phyloP scores from a whole-genome alignment of 2,113 vertebrate genomes.

The Bos indicus region DNA sequence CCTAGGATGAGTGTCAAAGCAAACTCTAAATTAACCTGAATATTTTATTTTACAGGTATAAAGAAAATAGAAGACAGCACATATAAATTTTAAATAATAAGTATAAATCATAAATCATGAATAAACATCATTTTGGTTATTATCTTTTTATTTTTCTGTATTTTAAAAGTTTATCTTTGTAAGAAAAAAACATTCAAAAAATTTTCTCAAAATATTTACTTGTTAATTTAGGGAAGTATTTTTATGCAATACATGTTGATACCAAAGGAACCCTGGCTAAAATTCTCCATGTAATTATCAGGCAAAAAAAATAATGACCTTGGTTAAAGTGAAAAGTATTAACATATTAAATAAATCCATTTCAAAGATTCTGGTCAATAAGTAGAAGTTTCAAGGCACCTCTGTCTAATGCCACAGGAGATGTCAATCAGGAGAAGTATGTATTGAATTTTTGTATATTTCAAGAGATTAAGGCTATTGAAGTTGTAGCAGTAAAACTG shows the following conservation, averaged over 20 bases:
- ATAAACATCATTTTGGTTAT: not conserved
- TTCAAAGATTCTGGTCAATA: not conserved
- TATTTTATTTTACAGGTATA: not conserved
- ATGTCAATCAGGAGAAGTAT: not conserved
- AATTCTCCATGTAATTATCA: not conserved
- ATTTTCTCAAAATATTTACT: not conserved
- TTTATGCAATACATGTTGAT: not conserved
- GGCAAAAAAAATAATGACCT: not conserved
- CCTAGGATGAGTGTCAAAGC: not conserved
- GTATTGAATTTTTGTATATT: not conserved
- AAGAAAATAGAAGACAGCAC: not conserved
- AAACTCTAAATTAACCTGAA: not conserved
- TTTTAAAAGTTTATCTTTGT: not conserved
- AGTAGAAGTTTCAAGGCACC: not conserved
- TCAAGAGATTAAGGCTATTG: constrained; percentile 34
- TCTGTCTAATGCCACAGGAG: not conserved
- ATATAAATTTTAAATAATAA: not conserved
- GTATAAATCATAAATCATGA: not conserved
- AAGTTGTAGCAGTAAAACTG: constrained; percentile 14
- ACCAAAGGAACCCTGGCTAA: not conserved
- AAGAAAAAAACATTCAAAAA: not conserved
- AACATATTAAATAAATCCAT: not conserved
- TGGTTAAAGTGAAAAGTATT: not conserved
- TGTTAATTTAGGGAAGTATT: not conserved
- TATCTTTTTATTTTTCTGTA: not conserved